Base-by-base conservation (phyloP, 2,888 invertebrate species). In the Biston betularia region DNA sequence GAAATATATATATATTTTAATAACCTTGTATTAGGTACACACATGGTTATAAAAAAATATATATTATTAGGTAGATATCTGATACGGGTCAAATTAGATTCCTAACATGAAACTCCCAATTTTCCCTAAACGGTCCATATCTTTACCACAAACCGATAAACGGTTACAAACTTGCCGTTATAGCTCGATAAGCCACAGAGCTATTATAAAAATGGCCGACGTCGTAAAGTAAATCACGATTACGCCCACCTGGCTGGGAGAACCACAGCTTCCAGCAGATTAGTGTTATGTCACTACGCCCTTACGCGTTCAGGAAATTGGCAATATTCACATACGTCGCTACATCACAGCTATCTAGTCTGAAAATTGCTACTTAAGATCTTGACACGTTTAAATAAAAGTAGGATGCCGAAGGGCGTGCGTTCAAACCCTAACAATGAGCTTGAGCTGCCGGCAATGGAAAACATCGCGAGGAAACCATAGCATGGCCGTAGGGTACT, bases 291-390 rank as follows among this genome's bases (percentile, higher is more conserved):
- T 66, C 65, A 61, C 65, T 61, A 35, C 49, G 53, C 56, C 52
- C 57, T 49, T 14, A 42, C 63, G 44, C 62, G 50, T 62, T 61
- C 69, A 55, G 70, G 68, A 72, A 70, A 72, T 72, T 68, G 72
- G 72, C 65, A 69, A 72, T 72, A 72, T 68, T 68, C 70, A 44
- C 67, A 54, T 40, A 58, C 46, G 63, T 35, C 53, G 55, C 63
- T 35, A 50, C 44, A 48, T 45, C 61, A 52, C 46, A 61, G 61
- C 33, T 48, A 46, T 45, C 56, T 61, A 57, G 45, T 57, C 61
- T 55, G 44, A 35, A 55, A 48, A 57, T 11, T 49, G 48, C 42
- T 65, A 50, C 60, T 50, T 60, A 33, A 56, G 50, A 55, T 50
- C 54, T 34, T 48, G 46, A 64, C 15, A 53, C 24, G 9, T 53